Percentiles rank a stretch among this genome's conserved stretches.
phyloP scores from a whole-genome alignment of 1,140 invertebrate genomes.

The Listronotus bonariensis region DNA sequence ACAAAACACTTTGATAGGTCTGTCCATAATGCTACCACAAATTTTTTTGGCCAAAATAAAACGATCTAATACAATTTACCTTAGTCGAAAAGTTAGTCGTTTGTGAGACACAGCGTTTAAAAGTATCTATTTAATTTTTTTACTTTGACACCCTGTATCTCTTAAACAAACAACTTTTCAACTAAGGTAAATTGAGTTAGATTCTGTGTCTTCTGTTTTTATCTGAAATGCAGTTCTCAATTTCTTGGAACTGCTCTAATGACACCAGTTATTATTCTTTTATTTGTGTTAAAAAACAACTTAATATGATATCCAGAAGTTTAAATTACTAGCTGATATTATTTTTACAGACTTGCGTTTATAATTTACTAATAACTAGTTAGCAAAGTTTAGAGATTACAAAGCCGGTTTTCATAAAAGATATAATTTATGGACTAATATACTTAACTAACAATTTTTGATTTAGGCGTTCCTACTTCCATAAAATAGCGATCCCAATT shows the following conservation, averaged over 20 bases:
- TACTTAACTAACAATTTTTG: conserved; percentile 36
- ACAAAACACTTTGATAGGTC: too few species aligned
- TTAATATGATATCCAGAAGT: conserved; percentile 29
- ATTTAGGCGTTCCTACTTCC: conserved; percentile 35
- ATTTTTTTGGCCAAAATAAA: too few species aligned
- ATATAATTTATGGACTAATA: conserved; percentile 36
- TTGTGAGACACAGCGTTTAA: too few species aligned
- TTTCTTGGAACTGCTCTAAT: conserved; percentile 1
- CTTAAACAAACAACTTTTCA: too few species aligned
- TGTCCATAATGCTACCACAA: too few species aligned
- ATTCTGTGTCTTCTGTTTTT: too few species aligned
- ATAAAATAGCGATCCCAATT: conserved; percentile 41
- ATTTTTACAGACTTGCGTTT: conserved; percentile 26
- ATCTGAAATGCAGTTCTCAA: too few species aligned
- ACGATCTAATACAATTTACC: too few species aligned
- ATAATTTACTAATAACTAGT: conserved; percentile 35
- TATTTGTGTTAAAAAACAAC: conserved; percentile 11
- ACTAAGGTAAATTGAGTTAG: too few species aligned
- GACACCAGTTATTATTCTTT: conserved; percentile 16
- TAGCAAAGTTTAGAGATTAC: conserved; percentile 20
- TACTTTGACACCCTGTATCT: too few species aligned
- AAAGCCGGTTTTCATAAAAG: conserved; percentile 24
- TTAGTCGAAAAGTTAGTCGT: too few species aligned
- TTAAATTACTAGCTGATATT: conserved; percentile 26
- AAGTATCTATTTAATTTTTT: too few species aligned